Evolutionary conservation across 2,797 vertebrate genomes (phyloP), one percentile per base, ranked within the genome.

Genomic region (Pelodytes ibericus): DNA sequence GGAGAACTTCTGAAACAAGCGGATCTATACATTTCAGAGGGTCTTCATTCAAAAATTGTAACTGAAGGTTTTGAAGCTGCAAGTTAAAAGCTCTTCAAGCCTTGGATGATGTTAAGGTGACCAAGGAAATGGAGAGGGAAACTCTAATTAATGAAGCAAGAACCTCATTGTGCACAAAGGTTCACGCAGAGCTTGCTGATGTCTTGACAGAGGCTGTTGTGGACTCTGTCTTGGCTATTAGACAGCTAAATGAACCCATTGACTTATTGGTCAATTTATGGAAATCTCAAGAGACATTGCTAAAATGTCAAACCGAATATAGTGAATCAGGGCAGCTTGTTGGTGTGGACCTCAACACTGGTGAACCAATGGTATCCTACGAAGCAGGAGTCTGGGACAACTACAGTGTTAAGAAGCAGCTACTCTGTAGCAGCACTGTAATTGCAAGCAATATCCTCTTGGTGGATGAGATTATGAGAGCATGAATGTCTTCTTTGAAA

Each of bases 191-290:
- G 80, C 92, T 99, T 75, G 97, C 96, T 24, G 96, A 99, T 82
- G 88, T 98, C 68, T 90, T 99, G 41, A 99, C 96, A 11, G 96
- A 99, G 94, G 98, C 97, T 80, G 96, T 99, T 0, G 97, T 99
- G 4, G 96, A 99, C 78, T 95, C 97, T 74, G 90, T 99, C 64
- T 77, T 99, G 82, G 89, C 96, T 22, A 94, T 99, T 57, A 88
- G 85, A 39, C 95, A 93, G 82, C 92, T 93, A 49, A 91, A 90
- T 22, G 97, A 99, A 75, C 90, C 95, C 59, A 95, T 96, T 20
- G 96, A 99, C 82, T 91, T 99, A 36, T 96, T 99, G 97, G 94
- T 99, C 81, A 99, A 82, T 97, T 98, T 63, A 98, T 99, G 96
- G 96, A 99, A 86, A 99, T 99, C n/a, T n/a, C n/a, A n/a, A n/a